phyloP scores from a whole-genome alignment of 30 jellyfish, hydroid and myxozoan genomes.

The Hydra vulgaris region DNA sequence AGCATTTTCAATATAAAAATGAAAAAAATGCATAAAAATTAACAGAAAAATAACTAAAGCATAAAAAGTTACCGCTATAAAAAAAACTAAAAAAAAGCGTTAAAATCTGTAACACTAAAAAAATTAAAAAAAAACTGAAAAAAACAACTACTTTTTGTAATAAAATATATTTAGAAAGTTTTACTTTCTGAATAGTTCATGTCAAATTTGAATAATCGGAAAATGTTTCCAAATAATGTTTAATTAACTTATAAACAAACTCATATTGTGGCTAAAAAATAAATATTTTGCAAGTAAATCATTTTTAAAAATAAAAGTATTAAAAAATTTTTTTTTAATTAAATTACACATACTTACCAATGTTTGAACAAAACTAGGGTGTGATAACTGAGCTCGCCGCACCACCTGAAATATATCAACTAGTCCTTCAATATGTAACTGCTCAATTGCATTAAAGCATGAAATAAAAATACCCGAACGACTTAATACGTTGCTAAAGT shows the following conservation, averaged over 20 bases:
- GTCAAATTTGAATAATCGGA: conserved; percentile 54
- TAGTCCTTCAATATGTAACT: conserved; percentile 43
- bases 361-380: conserved; percentile 58
- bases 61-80: too few species aligned
- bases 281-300: background rate
- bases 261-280: conserved; percentile 39
- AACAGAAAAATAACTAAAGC: too few species aligned
- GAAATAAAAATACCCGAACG: conserved; percentile 75
- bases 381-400: conserved; percentile 32
- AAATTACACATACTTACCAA: conserved; percentile 17
- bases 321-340: background rate
- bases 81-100: too few species aligned
- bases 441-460: conserved; percentile 37
- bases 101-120: too few species aligned
- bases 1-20: too few species aligned
- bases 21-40: too few species aligned
- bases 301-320: background rate
- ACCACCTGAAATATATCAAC: conserved; percentile 66
- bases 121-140: too few species aligned
- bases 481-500: conserved; percentile 54
- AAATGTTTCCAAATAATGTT: conserved; percentile 29
- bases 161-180: too few species aligned
- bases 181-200: too few species aligned
- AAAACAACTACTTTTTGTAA: too few species aligned
- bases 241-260: conserved; percentile 33